A percentile compares a stretch with the other conserved stretches of the same genome.
Conservation (phyloP, 2,113 vertebrate genomes). For the Merops nubicus region DNA sequence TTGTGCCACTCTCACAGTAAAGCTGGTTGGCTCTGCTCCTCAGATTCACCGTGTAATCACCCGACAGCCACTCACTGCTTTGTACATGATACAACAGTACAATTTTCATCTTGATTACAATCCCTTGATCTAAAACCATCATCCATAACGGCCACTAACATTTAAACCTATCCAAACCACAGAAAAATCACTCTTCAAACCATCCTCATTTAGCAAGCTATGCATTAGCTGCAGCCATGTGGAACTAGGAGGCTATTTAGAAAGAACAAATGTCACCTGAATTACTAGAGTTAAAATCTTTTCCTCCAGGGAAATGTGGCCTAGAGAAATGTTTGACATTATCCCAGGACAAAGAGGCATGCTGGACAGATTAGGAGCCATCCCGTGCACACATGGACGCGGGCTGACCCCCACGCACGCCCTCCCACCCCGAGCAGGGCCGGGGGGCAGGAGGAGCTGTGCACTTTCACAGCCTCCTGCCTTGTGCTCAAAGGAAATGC, state of each 20-base stretch:
- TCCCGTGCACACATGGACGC: neutral
- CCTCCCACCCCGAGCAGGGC: neutral
- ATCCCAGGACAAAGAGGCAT: neutral
- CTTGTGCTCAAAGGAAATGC: conserved; percentile 73
- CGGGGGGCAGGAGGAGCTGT: conserved; percentile 25
- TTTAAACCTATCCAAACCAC: conserved; percentile 16
- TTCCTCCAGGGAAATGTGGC: neutral
- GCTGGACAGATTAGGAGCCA: conserved; percentile 32
- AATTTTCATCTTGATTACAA: neutral
- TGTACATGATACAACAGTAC: neutral
- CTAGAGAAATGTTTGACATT: neutral
- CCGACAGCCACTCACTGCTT: neutral
- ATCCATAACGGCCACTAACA: neutral
- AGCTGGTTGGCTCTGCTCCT: neutral
- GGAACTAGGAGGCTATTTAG: neutral
- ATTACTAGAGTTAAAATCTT: conserved; percentile 1
- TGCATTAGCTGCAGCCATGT: neutral
- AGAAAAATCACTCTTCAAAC: neutral
- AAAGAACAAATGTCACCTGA: neutral
- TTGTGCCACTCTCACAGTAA: neutral
- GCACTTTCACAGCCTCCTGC: conserved; percentile 49
- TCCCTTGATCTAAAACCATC: neutral
- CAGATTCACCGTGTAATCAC: neutral
- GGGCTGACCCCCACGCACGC: neutral
- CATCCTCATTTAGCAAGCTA: neutral